Conservation (phyloP, 2,888 invertebrate species). For the Timema cristinae region DNA sequence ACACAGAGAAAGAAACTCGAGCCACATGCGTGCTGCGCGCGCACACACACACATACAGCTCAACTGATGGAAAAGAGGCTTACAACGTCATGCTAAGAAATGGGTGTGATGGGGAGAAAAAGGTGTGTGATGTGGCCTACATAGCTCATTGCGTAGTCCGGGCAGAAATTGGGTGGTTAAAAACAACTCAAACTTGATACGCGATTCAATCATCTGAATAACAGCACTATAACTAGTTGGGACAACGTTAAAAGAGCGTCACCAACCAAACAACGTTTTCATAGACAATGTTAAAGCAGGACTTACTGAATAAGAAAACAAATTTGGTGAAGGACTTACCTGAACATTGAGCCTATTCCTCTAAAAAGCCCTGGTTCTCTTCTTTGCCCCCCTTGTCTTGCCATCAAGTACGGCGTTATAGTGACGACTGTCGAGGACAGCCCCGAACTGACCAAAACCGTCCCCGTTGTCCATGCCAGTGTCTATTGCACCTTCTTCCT, state of each 20-base stretch:
- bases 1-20: too few species aligned
- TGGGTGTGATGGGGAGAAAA: too few species aligned
- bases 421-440: conserved; percentile 73
- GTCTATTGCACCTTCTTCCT: conserved; percentile 48
- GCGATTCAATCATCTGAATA: conserved; percentile 16
- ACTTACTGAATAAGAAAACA: too few species aligned
- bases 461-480: neutral
- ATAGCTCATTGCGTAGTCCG: too few species aligned
- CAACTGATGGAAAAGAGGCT: too few species aligned
- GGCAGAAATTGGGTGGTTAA: too few species aligned
- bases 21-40: too few species aligned
- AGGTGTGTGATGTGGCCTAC: too few species aligned
- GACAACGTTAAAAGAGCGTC: conserved; percentile 8
- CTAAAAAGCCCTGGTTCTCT: conserved; percentile 76
- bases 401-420: conserved; percentile 60
- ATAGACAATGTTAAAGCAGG: too few species aligned
- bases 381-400: conserved; percentile 52
- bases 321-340: conserved; percentile 47
- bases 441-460: conserved; percentile 48
- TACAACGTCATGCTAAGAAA: too few species aligned
- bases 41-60: too few species aligned
- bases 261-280: too few species aligned
- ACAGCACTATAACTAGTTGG: conserved; percentile 20
- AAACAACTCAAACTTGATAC: conserved; percentile 14
- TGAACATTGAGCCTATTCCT: conserved; percentile 73